A percentile compares a stretch with the other conserved stretches of the same genome.
Evolutionary conservation across 2,888 invertebrate species (phyloP).

Genomic region (Trilocha varians): DNA sequence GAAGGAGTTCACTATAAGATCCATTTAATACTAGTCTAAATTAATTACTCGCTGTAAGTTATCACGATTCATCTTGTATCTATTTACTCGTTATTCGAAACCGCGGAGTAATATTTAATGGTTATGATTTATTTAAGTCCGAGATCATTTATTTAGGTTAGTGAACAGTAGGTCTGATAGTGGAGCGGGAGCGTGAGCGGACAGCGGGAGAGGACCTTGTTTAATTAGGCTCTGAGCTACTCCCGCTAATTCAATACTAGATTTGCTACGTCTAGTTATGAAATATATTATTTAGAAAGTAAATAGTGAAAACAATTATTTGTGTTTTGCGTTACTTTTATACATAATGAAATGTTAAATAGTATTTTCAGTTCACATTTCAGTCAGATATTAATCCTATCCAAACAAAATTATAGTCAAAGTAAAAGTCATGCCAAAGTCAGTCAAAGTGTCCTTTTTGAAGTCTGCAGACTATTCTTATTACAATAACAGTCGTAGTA

Average conservation of each 20-base stretch:
- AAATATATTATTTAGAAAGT: neutral
- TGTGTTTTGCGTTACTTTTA: no score
- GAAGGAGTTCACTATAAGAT: neutral
- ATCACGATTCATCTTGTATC: neutral
- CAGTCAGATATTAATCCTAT: no score
- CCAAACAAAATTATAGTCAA: no score
- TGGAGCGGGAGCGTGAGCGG: slow-evolving; percentile 5
- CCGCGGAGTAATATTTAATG: slow-evolving; percentile 18
- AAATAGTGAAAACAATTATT: neutral
- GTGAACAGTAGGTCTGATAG: slow-evolving; percentile 20
- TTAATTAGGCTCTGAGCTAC: slow-evolving; percentile 36
- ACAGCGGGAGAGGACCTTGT: slow-evolving; percentile 12
- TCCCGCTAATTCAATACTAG: slow-evolving; percentile 11
- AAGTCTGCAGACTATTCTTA: no score
- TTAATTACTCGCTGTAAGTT: neutral
- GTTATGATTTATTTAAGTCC: slow-evolving; percentile 29
- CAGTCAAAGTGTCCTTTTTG: no score
- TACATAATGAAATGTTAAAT: no score
- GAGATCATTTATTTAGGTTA: slow-evolving; percentile 31
- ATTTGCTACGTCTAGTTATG: neutral
- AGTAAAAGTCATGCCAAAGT: no score
- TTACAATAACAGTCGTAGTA: no score
- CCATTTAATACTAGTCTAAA: neutral
- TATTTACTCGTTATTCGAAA: slow-evolving; percentile 1
- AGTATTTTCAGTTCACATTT: no score